Percentiles rank a stretch among this genome's conserved stretches.
phyloP scores from a whole-genome alignment of 1,140 invertebrate genomes.

The Panulirus ornatus region DNA sequence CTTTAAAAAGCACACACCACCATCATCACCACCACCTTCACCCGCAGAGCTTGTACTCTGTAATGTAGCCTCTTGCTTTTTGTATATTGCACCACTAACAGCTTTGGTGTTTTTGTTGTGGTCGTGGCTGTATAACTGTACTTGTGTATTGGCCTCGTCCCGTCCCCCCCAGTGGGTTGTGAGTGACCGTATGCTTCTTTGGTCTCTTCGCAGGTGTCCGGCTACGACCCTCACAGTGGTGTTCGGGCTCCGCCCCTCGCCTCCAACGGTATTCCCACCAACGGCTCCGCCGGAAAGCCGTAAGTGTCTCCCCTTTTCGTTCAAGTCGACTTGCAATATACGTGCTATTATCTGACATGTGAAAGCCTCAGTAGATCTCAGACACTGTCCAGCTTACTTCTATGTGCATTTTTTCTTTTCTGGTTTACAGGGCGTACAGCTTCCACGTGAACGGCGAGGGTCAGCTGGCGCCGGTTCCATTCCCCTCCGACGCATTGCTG shows the following conservation, averaged over 20 bases:
- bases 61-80: background rate
- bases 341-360: too few species aligned
- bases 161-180: background rate
- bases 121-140: background rate
- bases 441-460: slow-evolving; percentile 83
- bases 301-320: slow-evolving; percentile 41
- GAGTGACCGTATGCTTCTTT: background rate
- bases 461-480: slow-evolving; percentile 94
- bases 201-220: slow-evolving; percentile 48
- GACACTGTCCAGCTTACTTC: too few species aligned
- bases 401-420: too few species aligned
- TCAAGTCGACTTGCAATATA: too few species aligned
- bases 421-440: slow-evolving; percentile 82
- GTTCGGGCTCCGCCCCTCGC: slow-evolving; percentile 59
- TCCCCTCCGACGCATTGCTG: slow-evolving; percentile 95
- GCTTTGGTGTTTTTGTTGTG: background rate
- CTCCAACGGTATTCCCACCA: slow-evolving; percentile 71
- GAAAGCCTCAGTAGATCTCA: too few species aligned
- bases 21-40: too few species aligned
- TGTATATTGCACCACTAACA: background rate
- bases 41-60: background rate
- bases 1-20: background rate
- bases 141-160: background rate
- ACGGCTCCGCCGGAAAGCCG: slow-evolving; percentile 73
- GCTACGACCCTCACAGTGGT: slow-evolving; percentile 69